Evolutionary conservation across 2,113 vertebrate species (phyloP).

Genomic region (Stigmatopora nigra): DNA sequence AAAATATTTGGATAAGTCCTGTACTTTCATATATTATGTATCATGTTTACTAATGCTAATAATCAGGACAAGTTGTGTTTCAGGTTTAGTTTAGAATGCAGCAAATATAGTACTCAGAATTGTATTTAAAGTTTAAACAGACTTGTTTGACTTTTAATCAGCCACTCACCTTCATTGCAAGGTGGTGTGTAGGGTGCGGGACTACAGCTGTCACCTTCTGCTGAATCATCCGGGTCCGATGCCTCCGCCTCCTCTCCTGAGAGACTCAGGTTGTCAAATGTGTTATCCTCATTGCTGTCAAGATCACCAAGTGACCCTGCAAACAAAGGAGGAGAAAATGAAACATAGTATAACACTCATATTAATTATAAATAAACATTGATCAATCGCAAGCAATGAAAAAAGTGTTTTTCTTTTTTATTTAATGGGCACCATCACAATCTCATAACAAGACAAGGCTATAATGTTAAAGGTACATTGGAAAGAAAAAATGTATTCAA

Average conservation of each 20-base stretch:
- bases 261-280: slow-evolving; percentile 58
- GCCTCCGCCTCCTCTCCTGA: slow-evolving; percentile 69
- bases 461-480: neutral
- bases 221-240: slow-evolving; percentile 70
- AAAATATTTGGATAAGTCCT: too few species aligned
- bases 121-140: neutral
- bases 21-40: neutral
- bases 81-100: neutral
- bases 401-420: neutral
- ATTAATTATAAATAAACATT: neutral
- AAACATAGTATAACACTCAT: neutral
- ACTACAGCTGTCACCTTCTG: slow-evolving; percentile 67
- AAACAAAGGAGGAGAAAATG: neutral
- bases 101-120: neutral
- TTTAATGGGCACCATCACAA: neutral
- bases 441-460: neutral
- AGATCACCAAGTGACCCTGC: slow-evolving; percentile 85
- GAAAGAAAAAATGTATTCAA: neutral
- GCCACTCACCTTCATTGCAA: slow-evolving; percentile 71
- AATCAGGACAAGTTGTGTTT: neutral
- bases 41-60: neutral
- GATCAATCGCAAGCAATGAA: neutral
- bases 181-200: slow-evolving; percentile 51
- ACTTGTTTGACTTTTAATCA: neutral
- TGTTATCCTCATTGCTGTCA: slow-evolving; percentile 73